Evolutionary conservation across 2,797 vertebrate species (phyloP).

Genomic region (Paratrypauchen microcephalus): DNA sequence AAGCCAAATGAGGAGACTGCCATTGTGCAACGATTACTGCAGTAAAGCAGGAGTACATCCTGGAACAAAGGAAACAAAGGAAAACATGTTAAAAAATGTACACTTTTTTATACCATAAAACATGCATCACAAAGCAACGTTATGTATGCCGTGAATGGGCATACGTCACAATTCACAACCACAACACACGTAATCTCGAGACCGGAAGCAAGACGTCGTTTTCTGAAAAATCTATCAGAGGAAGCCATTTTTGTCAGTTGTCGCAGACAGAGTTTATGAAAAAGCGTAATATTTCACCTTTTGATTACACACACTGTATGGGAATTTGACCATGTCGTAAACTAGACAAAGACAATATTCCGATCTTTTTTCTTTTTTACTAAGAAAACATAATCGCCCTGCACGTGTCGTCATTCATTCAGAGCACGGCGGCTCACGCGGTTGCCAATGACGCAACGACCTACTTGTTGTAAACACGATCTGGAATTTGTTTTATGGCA

Average conservation of each 20-base stretch:
- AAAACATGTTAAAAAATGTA: background rate
- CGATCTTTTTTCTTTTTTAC: background rate
- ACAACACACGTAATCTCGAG: background rate
- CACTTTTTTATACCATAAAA: too few relatives aligned
- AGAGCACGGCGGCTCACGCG: background rate
- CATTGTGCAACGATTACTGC: slow-evolving; percentile 81
- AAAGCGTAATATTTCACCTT: background rate
- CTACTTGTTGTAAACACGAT: background rate
- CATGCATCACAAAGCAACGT: too few relatives aligned
- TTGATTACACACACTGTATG: background rate
- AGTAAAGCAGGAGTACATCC: slow-evolving; percentile 80
- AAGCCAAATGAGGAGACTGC: slow-evolving; percentile 70
- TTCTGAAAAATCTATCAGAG: slow-evolving; percentile 9
- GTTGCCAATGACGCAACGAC: background rate
- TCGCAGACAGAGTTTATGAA: slow-evolving; percentile 29
- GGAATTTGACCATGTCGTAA: fast-evolving
- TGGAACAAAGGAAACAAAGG: slow-evolving; percentile 55
- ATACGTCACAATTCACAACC: background rate
- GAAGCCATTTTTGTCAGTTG: slow-evolving; percentile 68
- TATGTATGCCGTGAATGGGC: background rate
- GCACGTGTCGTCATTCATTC: slow-evolving; percentile 71
- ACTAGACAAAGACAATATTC: background rate
- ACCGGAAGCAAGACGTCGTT: slow-evolving; percentile 20
- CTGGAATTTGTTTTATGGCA: background rate
- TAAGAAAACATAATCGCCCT: background rate